Base-by-base conservation (phyloP, 2,113 vertebrate genomes). In the Atractosteus spatula region DNA sequence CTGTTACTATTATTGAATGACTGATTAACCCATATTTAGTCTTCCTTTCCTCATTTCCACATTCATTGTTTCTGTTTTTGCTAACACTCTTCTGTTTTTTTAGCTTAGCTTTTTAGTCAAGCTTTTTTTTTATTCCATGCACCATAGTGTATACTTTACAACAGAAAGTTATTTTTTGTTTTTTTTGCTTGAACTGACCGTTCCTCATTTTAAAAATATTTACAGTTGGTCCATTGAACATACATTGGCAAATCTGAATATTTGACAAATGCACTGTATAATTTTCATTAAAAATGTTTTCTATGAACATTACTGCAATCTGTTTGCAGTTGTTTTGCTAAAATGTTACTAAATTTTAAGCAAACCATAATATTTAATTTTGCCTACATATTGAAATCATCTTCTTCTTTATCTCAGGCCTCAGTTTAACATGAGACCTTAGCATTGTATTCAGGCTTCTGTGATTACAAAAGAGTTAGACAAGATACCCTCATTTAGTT, bases 21-120 rank as follows among this genome's bases (percentile, higher is more conserved):
- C 80, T 82, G 77, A 85, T 89, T 79, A 82, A 74, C 78, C 74
- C 74, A 43, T 56, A 81, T 80, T 71, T 62, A 76, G 5, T 69
- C 70, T 76, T 3, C 54, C n/a, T 42, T 54, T 62, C 76, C 10
- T 67, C 64, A 4, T 11, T 69, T 16, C 62, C 70, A 59, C 54
- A 51, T 44, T 69, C 4, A 75, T 16, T 51, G 59, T 54, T 56
- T 7, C 0, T 11, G 55, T 51, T 2, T 56, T 62, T 7, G 13
- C 42, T 62, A 16, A 41, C 59, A 41, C 61, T n/a, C n/a, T 16
- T 3, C 43, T 66, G 42, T 44, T 66, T 45, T 14, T 12, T n/a
- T 7, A 44, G n/a, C 43, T 14, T 44, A 3, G 3, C 12, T 44
- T 29, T 29, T 29, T 29, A 29, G 29, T 29, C 29, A 29, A 29